Evolutionary conservation across 2,888 invertebrate species (phyloP).

Genomic region (Stenotaenia linearis): DNA sequence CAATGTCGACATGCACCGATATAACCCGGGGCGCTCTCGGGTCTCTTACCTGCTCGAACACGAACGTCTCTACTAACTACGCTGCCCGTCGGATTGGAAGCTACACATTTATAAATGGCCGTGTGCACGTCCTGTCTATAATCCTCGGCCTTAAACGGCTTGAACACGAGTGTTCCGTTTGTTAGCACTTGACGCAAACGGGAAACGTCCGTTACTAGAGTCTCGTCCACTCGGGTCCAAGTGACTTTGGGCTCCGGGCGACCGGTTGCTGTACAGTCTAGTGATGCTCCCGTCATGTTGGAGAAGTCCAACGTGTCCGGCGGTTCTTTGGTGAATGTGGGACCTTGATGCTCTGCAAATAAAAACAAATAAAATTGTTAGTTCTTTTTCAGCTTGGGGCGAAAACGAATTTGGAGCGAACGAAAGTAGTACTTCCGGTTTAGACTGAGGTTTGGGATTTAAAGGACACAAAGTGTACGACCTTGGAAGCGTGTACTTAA

Average conservation of each 20-base stretch:
- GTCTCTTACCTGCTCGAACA: conserved; percentile 44
- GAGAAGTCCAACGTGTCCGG: conserved; percentile 88
- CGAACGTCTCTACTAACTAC: conserved; percentile 43
- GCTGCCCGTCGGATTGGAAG: conserved; percentile 42
- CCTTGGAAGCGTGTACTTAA: too few species aligned
- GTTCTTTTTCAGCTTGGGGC: too few species aligned
- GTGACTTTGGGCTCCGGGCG: conserved; percentile 86
- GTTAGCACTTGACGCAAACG: conserved; percentile 68
- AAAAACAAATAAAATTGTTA: too few species aligned
- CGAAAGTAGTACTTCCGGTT: too few species aligned
- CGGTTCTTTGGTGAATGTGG: conserved; percentile 86
- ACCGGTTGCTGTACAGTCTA: conserved; percentile 86
- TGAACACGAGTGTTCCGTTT: conserved; percentile 38
- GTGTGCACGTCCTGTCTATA: conserved; percentile 42
- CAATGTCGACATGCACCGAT: background rate
- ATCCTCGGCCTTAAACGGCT: conserved; percentile 41
- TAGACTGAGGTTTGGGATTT: too few species aligned
- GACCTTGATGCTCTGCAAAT: conserved; percentile 54
- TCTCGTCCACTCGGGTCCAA: conserved; percentile 87
- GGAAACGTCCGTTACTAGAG: conserved; percentile 83
- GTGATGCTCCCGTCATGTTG: conserved; percentile 85
- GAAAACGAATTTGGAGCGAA: too few species aligned
- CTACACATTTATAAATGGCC: conserved; percentile 43
- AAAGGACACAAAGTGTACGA: too few species aligned
- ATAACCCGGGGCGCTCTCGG: background rate